These are phyloP conservation scores for Parnassius apollo DNA, from an alignment of 2,888 invertebrate genomes.

Conservation along the genomic window DNA sequence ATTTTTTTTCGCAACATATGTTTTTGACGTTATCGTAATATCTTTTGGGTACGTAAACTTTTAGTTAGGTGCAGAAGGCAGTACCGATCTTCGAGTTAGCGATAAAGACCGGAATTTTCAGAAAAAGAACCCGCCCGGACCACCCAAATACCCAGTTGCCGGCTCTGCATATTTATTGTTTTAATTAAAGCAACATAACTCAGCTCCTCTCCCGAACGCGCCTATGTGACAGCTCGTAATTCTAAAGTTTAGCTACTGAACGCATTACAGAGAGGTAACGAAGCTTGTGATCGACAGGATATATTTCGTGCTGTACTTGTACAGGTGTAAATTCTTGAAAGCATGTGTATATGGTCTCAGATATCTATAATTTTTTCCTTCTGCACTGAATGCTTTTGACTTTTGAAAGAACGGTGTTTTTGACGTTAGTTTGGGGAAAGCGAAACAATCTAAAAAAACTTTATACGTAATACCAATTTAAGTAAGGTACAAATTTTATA, in stretches of 20 bases:
- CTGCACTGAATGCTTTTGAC: too few species aligned
- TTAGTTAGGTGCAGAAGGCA: slow-evolving; percentile 32
- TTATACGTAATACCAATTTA: too few species aligned
- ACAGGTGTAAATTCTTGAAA: neutral
- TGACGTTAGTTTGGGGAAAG: too few species aligned
- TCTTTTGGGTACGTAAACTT: slow-evolving; percentile 29
- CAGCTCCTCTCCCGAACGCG: slow-evolving; percentile 51
- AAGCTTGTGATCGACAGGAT: slow-evolving; percentile 22
- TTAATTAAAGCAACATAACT: slow-evolving; percentile 78
- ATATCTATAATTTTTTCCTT: neutral
- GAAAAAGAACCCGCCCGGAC: slow-evolving; percentile 52
- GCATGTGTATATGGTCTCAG: neutral
- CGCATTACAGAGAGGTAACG: slow-evolving; percentile 40
- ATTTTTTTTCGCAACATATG: neutral
- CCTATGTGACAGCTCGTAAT: slow-evolving; percentile 63
- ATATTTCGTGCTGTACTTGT: neutral
- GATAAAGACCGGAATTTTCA: slow-evolving; percentile 62
- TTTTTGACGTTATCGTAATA: neutral
- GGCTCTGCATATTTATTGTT: slow-evolving; percentile 66
- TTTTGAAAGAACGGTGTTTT: too few species aligned
- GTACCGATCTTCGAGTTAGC: slow-evolving; percentile 47
- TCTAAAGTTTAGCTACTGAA: slow-evolving; percentile 60
- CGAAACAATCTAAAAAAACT: too few species aligned
- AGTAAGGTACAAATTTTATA: too few species aligned
- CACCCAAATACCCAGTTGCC: slow-evolving; percentile 61